Evolutionary conservation across 1,140 invertebrate species (phyloP).

Genomic region (Asbolus verrucosus): DNA sequence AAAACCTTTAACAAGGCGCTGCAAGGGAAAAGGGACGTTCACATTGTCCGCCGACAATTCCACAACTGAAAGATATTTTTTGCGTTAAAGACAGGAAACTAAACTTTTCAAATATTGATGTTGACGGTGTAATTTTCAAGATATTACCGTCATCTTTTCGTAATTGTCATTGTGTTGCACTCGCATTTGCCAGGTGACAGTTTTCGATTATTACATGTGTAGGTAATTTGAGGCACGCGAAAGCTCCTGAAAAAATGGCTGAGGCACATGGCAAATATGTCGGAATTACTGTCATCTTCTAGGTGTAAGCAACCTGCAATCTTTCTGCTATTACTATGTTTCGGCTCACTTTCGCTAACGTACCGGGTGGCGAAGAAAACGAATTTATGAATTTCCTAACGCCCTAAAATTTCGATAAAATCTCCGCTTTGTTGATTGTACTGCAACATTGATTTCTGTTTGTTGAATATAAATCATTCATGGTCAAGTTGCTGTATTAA

Average conservation of each 20-base stretch:
- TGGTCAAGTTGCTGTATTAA: not conserved
- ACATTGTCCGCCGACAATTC: constrained; percentile 8
- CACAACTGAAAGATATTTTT: constrained; percentile 13
- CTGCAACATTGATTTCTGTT: no score
- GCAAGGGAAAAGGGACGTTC: not conserved
- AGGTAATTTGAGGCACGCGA: constrained; percentile 42
- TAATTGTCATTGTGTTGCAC: constrained; percentile 24
- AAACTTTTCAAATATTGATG: constrained; percentile 14
- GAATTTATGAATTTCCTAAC: no score
- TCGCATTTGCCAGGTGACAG: constrained; percentile 44
- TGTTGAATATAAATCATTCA: not conserved
- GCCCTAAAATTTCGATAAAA: no score
- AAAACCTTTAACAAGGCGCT: not conserved
- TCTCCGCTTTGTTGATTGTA: no score
- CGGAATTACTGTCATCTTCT: constrained; percentile 38
- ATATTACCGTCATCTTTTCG: constrained; percentile 3
- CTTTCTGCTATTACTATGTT: constrained; percentile 35
- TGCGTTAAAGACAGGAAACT: not conserved
- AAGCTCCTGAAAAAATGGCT: constrained; percentile 36
- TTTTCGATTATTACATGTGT: constrained; percentile 34
- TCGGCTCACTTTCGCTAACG: not conserved
- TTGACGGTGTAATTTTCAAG: constrained; percentile 6
- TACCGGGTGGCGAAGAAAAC: no score
- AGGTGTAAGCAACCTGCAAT: constrained; percentile 25
- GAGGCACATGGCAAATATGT: constrained; percentile 40